Evolutionary conservation across 2,797 vertebrate species (phyloP), one percentile per base, ranked within the genome.

Genomic region (Anguilla anguilla): DNA sequence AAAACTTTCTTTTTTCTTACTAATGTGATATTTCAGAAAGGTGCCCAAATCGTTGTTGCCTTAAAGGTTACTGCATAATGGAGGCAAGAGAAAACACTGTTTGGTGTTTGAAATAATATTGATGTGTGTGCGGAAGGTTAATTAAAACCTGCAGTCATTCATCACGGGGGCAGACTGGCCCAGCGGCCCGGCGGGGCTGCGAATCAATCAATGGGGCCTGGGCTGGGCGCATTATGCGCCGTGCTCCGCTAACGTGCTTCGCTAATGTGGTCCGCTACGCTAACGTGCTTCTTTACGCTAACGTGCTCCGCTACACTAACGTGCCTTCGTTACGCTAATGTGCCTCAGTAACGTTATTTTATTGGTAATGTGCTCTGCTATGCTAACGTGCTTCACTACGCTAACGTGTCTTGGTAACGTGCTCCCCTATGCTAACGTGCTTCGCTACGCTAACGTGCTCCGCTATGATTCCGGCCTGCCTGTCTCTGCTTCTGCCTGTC

Each of bases 101-200:
- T 49, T 55, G 17, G 6, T 86, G 59, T 88, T 82, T 88, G 85
- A 88, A 86, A 88, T 88, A 85, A 88, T 86, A 88, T 46, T 86
- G 85, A 86, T 43, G 77, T 55, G 49, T 85, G 61, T 88, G 85
- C 74, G 81, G 84, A 83, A 86, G 88, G 88, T 88, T 88, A 88
- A 88, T 88, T 86, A 88, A 88, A 88, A 86, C 74, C 85, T 67
- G 61, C 85, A 55, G 77, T 83, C 57, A 74, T 88, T 88, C 59
- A 81, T 83, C 88, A 88, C 15, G 49, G 61, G 51, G 55, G 43
- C 6, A 57, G 84, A 77, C 43, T 15, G 53, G 69, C 64, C 51
- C 82, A 1, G 25, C 83, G 2, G 17, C 84, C 51, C 17, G 55
- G 28, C 6, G 25, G 79, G 22, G 85, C 46, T 17, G 10, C 22